Evolutionary conservation across 2,888 invertebrate genomes (phyloP).

Genomic region (Chloromyia formosa): DNA sequence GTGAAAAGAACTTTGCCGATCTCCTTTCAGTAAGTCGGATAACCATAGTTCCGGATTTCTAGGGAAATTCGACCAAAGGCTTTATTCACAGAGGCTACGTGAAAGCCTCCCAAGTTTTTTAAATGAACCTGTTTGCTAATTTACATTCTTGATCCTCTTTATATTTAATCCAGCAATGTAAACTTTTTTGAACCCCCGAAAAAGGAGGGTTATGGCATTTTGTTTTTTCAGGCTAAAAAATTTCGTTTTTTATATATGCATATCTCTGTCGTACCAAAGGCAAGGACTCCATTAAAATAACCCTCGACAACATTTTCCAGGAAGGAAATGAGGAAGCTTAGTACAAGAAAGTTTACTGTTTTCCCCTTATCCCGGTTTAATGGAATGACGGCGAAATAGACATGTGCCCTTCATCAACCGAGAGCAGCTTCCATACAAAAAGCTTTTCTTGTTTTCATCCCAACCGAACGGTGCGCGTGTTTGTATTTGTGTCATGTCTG

Average conservation of each 20-base stretch:
- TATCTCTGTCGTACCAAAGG: neutral
- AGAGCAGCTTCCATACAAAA: neutral
- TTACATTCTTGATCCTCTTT: too few relatives aligned
- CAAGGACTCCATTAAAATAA: slow-evolving; percentile 5
- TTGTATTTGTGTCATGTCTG: neutral
- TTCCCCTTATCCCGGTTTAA: neutral
- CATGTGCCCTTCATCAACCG: neutral
- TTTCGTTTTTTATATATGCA: neutral
- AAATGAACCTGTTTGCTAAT: too few relatives aligned
- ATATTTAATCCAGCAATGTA: too few relatives aligned
- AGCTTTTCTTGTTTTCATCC: slow-evolving; percentile 7
- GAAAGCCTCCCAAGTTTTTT: too few relatives aligned
- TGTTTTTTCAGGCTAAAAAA: neutral
- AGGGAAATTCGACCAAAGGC: too few relatives aligned
- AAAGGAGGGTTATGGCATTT: too few relatives aligned
- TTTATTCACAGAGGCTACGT: too few relatives aligned
- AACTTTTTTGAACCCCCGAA: too few relatives aligned
- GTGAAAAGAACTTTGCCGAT: too few relatives aligned
- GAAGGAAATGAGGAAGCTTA: neutral
- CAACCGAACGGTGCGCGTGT: neutral
- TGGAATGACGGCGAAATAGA: slow-evolving; percentile 10
- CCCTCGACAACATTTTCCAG: neutral
- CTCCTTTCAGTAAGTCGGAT: too few relatives aligned
- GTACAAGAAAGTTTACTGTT: slow-evolving; percentile 17
- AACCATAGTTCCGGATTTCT: too few relatives aligned